Evolutionary conservation across 2,113 vertebrate genomes (phyloP), one percentile per base, ranked within the genome.

Genomic region (Indicator maculatus): DNA sequence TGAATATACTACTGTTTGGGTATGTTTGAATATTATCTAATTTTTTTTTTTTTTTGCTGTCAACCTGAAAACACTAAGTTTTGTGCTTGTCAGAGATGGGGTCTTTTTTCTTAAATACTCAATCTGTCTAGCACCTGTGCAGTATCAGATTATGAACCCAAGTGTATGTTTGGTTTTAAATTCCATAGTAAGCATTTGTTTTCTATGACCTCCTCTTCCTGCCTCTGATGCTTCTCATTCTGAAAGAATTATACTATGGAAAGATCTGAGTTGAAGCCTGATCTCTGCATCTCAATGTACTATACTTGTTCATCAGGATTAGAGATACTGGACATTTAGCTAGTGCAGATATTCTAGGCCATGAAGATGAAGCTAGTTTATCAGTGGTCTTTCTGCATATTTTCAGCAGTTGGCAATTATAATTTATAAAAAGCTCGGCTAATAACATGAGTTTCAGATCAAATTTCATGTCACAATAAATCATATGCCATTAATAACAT

Each of bases 401-500:
- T 93, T 97, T 96, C 95, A 96, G 88, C 65, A 79, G 96, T 93
- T 97, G 93, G 83, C 83, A 97, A 97, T 97, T 97, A 95, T 90
- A 90, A 92, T 97, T 97, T 97, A 97, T 97, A 93, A 97, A 96
- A 97, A 97, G 93, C 92, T 91, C 59, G 10, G 86, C 89, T 97
- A 98, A 97, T 97, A 95, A 94, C 88, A 81, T 90, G 82, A 92
- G 58, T 97, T 97, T 98, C 95, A 95, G 88, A 96, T 97, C 93
- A 96, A 92, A 95, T 96, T 90, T 97, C 96, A 92, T 93, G 91
- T 97, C 93, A 97, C 94, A 97, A 96, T 97, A 97, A 98, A 96
- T 97, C 95, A 97, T 96, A 93, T 28, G 93, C 85, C 97, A 97
- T 97, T 98, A 97, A 97, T 97, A 97, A 96, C 86, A 97, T 96